phyloP scores from a whole-genome alignment of 2,113 vertebrate species.

The Pteropus alecto region DNA sequence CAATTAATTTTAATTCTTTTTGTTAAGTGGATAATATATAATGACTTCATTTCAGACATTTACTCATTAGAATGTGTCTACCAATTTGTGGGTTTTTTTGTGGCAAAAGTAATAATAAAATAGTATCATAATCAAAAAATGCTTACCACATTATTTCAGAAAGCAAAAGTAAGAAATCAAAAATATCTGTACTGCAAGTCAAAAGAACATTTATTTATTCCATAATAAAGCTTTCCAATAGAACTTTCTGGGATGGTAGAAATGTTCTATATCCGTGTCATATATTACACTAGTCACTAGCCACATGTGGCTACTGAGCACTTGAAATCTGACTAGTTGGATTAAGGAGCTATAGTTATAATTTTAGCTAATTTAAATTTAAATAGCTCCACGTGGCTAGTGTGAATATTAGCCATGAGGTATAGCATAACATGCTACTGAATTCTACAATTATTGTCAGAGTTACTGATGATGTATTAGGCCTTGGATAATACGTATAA shows the following conservation, averaged over 20 bases:
- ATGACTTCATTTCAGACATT: not conserved
- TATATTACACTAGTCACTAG: not conserved
- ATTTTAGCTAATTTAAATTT: not conserved
- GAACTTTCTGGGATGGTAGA: slow-evolving; percentile 1
- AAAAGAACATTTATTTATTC: not conserved
- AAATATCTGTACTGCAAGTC: not conserved
- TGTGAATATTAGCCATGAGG: not conserved
- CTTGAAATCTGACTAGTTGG: not conserved
- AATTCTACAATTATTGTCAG: not conserved
- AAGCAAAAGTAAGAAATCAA: not conserved
- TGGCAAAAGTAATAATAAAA: slow-evolving; percentile 9
- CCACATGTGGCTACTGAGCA: not conserved
- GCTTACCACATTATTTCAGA: not conserved
- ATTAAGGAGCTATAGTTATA: not conserved
- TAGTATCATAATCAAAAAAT: not conserved
- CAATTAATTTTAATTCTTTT: not conserved
- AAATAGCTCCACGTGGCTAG: not conserved
- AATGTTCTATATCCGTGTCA: not conserved
- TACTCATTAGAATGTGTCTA: not conserved
- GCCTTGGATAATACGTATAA: not conserved
- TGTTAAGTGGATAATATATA: not conserved
- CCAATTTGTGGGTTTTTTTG: not conserved
- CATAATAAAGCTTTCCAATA: not conserved
- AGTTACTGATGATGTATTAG: not conserved
- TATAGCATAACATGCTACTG: not conserved